These are phyloP conservation scores for Iguana delicatissima DNA, from an alignment of 2,797 vertebrate genomes.

Conservation along the genomic window DNA sequence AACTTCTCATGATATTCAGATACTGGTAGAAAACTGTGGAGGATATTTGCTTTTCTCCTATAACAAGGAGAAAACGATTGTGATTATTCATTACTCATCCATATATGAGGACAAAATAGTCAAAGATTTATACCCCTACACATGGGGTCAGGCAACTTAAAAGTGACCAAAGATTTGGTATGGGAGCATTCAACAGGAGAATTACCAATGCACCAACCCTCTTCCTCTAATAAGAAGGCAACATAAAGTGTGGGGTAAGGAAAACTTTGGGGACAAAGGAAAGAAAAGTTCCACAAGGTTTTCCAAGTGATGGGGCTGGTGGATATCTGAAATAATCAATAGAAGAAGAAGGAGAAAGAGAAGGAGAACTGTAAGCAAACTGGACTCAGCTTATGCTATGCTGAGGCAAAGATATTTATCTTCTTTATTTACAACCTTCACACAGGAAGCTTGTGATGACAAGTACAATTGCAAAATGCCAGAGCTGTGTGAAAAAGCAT, in stretches of 20 bases:
- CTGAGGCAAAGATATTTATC: conserved; percentile 25
- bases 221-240: not conserved
- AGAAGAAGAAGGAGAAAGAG: not conserved
- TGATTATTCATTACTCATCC: no score
- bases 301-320: not conserved
- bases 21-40: no score
- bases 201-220: not conserved
- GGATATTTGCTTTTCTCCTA: no score
- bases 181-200: not conserved
- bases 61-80: no score
- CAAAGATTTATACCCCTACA: no score
- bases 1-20: no score
- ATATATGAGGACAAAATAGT: no score
- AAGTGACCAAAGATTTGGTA: not conserved
- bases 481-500: conserved; percentile 39
- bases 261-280: conserved; percentile 26
- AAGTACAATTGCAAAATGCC: conserved; percentile 43
- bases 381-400: conserved; percentile 4
- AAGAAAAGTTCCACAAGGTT: not conserved
- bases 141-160: not conserved
- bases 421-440: not conserved
- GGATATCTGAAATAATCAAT: conserved; percentile 1
- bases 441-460: conserved; percentile 7
- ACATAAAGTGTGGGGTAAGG: not conserved
- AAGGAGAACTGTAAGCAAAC: not conserved